Evolutionary conservation across 1,140 invertebrate genomes (phyloP), one percentile per base, ranked within the genome.

Genomic region (Procambarus clarkii): DNA sequence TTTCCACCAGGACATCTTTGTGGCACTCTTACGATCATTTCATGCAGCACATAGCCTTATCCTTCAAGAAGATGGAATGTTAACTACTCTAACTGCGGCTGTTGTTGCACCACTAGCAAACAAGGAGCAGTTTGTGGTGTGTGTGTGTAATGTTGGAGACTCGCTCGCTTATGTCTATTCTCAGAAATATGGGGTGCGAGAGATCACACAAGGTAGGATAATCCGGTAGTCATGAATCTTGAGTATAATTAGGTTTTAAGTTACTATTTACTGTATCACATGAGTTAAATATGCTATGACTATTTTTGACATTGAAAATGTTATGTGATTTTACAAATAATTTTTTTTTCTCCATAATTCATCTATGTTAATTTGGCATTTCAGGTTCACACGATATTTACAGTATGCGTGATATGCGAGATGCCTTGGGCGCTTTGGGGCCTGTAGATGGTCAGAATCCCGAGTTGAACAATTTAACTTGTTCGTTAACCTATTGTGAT

Each of bases 121-220:
- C 81, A 94, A 92, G 88, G 94, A 93, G 54, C 93, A 94, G 76
- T 98, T 96, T 94, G 96, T 97, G 82, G 97, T 97, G 13, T 99
- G 98, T 94, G 96, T 97, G 60, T 98, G 98, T 93, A 98, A 98
- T 94, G 97, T 98, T 44, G 98, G 98, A 2, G 98, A 98, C 94
- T 98, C 97, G 92, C 95, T 98, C 92, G 98, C 97, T 34, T 98
- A 98, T 93, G 97, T 98, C 83, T 98, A 98, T 94, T 98, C 97
- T 91, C 95, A 96, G 94, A 96, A 96, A 93, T 95, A 96, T 94
- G 97, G 97, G 54, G 96, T 97, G 76, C 95, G 96, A 88, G 97
- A 96, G 95, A 95, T 97, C 50, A 97, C 96, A 5, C 96, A 96
- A 95, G 96, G 96, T 96, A 94, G 93, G 91, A 76, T 80, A 44